Conservation (phyloP, 2,113 vertebrate species). For the Poicephalus meyeri region DNA sequence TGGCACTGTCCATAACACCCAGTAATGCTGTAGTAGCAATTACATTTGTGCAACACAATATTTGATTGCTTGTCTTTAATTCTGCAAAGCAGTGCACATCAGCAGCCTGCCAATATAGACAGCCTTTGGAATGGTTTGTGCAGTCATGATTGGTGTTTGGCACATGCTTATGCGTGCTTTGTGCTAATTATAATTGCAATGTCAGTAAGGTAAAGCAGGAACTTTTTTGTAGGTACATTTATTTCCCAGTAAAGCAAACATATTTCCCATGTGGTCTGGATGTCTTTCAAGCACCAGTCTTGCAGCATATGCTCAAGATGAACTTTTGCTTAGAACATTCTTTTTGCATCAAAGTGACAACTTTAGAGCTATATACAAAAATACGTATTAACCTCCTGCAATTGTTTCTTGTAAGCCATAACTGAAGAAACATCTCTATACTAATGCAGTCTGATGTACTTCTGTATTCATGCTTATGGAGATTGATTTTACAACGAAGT, state of each 20-base stretch:
- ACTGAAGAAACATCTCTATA: background rate
- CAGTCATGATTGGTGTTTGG: background rate
- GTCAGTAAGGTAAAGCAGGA: slow-evolving; percentile 25
- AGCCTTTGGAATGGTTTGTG: background rate
- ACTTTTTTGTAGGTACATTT: slow-evolving; percentile 19
- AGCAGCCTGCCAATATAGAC: slow-evolving; percentile 21
- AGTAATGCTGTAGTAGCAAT: background rate
- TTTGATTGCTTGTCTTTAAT: slow-evolving; percentile 56
- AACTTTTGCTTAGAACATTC: background rate
- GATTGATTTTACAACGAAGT: background rate
- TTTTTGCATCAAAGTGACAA: background rate
- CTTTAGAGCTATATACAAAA: background rate
- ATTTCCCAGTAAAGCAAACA: slow-evolving; percentile 18
- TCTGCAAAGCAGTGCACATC: slow-evolving; percentile 40
- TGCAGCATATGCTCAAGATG: background rate
- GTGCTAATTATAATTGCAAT: slow-evolving; percentile 52
- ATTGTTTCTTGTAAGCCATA: background rate
- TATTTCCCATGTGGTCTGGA: background rate
- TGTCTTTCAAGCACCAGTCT: slow-evolving; percentile 6
- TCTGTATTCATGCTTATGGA: background rate
- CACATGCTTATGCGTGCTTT: slow-evolving; percentile 30
- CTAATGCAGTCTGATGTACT: background rate
- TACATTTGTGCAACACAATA: slow-evolving; percentile 22
- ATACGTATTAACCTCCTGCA: background rate
- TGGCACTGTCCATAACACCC: background rate